Evolutionary conservation across 2,113 vertebrate species (phyloP).

Genomic region (Atrichornis clamosus): DNA sequence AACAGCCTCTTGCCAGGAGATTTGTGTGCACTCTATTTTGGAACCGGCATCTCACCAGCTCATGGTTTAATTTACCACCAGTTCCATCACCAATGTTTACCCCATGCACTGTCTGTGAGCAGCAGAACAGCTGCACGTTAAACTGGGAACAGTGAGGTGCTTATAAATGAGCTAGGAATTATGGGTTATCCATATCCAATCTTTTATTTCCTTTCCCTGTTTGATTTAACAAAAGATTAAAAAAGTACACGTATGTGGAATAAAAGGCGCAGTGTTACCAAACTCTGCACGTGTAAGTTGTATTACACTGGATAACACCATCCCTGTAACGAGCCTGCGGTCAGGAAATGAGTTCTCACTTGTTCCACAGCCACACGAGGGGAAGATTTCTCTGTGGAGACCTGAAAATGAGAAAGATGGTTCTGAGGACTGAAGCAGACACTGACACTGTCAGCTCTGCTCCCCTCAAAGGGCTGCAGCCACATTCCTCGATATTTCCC

Average conservation of each 20-base stretch:
- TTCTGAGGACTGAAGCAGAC: neutral
- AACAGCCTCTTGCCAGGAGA: neutral
- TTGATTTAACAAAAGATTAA: neutral
- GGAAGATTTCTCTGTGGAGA: neutral
- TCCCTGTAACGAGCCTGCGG: neutral
- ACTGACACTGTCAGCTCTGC: neutral
- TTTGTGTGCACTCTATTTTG: neutral
- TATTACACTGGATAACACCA: neutral
- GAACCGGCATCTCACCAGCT: neutral
- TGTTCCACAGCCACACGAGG: neutral
- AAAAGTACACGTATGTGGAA: neutral
- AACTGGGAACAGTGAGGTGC: neutral
- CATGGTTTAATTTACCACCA: neutral
- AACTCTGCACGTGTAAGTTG: neutral
- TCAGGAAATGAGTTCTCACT: neutral
- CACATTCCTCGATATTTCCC: rapidly evolving
- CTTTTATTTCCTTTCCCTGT: neutral
- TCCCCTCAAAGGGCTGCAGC: neutral
- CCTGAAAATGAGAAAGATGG: neutral
- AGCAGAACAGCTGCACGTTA: neutral
- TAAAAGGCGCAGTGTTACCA: neutral
- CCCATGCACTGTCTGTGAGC: neutral
- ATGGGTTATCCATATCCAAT: neutral
- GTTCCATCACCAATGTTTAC: neutral
- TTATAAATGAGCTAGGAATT: neutral